Evolutionary conservation across 2,113 vertebrate genomes (phyloP).

Genomic region (Neomonachus schauinslandi): DNA sequence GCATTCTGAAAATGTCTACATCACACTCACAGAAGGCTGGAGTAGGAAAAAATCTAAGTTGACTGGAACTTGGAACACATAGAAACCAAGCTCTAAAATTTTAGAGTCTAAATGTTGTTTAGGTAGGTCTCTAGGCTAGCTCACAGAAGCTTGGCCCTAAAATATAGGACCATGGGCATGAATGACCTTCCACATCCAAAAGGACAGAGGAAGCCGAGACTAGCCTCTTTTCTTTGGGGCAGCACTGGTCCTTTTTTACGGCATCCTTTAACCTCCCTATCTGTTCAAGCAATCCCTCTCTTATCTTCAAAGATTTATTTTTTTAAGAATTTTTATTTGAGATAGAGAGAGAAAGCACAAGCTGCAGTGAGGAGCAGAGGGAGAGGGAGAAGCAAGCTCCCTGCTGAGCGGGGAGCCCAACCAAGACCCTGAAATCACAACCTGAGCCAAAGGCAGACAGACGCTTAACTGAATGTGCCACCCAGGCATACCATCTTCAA

Average conservation of each 20-base stretch:
- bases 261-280: neutral
- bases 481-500: neutral
- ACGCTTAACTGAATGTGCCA: neutral
- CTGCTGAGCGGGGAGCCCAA: neutral
- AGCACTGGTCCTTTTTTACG: neutral
- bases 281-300: neutral
- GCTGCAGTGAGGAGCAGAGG: neutral
- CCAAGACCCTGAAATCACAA: neutral
- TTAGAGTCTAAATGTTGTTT: neutral
- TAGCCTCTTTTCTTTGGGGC: neutral
- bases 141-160: neutral
- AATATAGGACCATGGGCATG: neutral
- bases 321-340: neutral
- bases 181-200: neutral
- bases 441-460: neutral
- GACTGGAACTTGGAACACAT: constrained; percentile 41
- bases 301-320: neutral
- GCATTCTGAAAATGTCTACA: constrained; percentile 47
- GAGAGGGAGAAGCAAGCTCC: neutral
- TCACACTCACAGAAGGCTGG: constrained; percentile 57
- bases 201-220: neutral
- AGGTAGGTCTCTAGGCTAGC: neutral
- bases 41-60: neutral
- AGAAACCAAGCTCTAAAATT: constrained; percentile 37
- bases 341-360: neutral